Conservation (phyloP, 2,113 vertebrate species). For the Varanus salvator region DNA sequence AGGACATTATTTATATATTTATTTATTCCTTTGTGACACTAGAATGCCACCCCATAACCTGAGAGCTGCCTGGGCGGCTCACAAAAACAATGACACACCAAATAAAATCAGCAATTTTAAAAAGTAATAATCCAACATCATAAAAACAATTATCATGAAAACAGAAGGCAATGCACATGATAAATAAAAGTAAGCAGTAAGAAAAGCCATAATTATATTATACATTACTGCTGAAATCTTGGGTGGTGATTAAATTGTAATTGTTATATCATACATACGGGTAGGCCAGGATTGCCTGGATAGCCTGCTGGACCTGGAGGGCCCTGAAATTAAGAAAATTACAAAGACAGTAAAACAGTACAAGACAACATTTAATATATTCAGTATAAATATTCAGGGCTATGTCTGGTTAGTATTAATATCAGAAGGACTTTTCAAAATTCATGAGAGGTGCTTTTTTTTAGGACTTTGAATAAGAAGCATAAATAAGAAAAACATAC, state of each 20-base stretch:
- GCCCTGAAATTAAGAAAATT: constrained; percentile 80
- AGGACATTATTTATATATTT: neutral
- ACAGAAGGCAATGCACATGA: too few relatives aligned
- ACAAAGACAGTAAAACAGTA: neutral
- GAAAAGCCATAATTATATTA: too few relatives aligned
- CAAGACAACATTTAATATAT: neutral
- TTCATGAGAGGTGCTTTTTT: neutral
- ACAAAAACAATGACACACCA: too few relatives aligned
- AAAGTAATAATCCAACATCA: too few relatives aligned
- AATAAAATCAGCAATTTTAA: too few relatives aligned
- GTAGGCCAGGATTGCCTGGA: constrained; percentile 94
- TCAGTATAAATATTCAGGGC: neutral
- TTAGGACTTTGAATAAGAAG: neutral
- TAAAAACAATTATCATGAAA: too few relatives aligned
- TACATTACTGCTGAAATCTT: neutral
- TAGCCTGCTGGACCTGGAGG: constrained; percentile 88
- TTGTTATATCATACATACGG: constrained; percentile 81
- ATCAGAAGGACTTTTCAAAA: neutral
- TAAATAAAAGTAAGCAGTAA: too few relatives aligned
- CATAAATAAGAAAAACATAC: neutral
- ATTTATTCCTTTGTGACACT: too few relatives aligned
- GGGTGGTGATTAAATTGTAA: neutral
- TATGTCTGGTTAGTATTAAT: neutral
- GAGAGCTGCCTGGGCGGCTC: too few relatives aligned
- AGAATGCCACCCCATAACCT: too few relatives aligned